Percentiles rank a stretch among this genome's conserved stretches.
These are phyloP conservation scores for Girardinus metallicus DNA, from an alignment of 2,797 vertebrate genomes.

Conservation along the genomic window DNA sequence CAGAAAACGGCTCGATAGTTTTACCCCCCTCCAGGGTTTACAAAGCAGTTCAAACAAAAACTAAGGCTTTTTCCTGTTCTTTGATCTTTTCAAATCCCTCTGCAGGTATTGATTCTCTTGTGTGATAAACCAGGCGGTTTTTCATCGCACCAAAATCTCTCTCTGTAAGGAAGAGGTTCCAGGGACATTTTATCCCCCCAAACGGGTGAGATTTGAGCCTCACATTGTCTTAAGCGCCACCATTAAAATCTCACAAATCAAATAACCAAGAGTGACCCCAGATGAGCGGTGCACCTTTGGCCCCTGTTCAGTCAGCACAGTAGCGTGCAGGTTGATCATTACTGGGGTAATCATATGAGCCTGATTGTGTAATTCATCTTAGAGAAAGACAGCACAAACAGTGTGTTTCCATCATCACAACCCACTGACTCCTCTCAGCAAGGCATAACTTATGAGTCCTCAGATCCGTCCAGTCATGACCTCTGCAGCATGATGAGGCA, in stretches of 20 bases:
- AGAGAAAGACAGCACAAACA: slow-evolving; percentile 21
- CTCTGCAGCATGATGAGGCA: slow-evolving; percentile 16
- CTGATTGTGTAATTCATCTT: slow-evolving; percentile 60
- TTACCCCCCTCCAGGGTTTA: slow-evolving; percentile 55
- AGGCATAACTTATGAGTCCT: slow-evolving; percentile 32
- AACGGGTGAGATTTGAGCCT: slow-evolving; percentile 11
- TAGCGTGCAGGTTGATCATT: slow-evolving; percentile 56
- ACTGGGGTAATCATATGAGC: slow-evolving; percentile 55
- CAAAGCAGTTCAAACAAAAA: slow-evolving; percentile 57
- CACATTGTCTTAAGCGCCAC: not conserved
- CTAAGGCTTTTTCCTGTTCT: slow-evolving; percentile 59
- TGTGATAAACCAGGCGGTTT: slow-evolving; percentile 25
- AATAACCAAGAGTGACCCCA: slow-evolving; percentile 15
- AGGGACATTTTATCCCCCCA: slow-evolving; percentile 15
- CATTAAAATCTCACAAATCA: slow-evolving; percentile 22
- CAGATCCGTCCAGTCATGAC: slow-evolving; percentile 35
- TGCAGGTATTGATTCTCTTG: slow-evolving; percentile 55
- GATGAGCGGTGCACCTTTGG: slow-evolving; percentile 8
- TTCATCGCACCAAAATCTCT: slow-evolving; percentile 32
- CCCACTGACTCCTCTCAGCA: slow-evolving; percentile 41
- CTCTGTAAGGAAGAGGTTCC: slow-evolving; percentile 38
- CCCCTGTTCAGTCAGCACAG: slow-evolving; percentile 7
- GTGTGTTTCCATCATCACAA: slow-evolving; percentile 59
- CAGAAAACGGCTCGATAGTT: slow-evolving; percentile 60
- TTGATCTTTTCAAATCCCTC: slow-evolving; percentile 48